Conservation (phyloP, 2,888 invertebrate species). For the Lepidochrysops patricia region DNA sequence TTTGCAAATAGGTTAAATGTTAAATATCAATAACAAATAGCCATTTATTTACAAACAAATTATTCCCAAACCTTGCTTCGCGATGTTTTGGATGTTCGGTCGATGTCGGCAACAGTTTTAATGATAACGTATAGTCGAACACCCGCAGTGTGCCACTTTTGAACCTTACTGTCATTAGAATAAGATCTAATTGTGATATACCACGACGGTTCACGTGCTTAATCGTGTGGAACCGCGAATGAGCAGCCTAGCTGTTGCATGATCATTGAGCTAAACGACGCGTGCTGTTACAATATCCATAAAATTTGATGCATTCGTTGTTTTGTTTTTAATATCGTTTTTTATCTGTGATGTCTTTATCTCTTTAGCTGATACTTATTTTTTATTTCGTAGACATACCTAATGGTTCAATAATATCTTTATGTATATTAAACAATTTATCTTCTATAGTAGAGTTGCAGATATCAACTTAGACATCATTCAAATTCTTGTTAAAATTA, state of each 20-base stretch:
- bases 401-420: too few species aligned
- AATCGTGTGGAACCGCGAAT: constrained; percentile 1
- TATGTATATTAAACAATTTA: background rate
- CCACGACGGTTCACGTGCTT: background rate
- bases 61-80: too few species aligned
- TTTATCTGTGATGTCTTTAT: background rate
- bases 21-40: too few species aligned
- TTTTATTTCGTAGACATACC: background rate
- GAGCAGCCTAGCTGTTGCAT: background rate
- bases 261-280: background rate
- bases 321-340: background rate
- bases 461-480: too few species aligned
- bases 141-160: background rate
- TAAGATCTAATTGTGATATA: background rate
- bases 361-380: background rate
- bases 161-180: background rate
- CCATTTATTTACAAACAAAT: too few species aligned
- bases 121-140: background rate
- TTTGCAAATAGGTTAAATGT: too few species aligned
- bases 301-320: background rate
- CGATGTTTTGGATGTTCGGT: background rate
- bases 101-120: background rate
- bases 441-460: background rate
- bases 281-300: constrained; percentile 6
- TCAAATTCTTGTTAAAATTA: too few species aligned